A percentile compares a stretch with the other conserved stretches of the same genome.
Evolutionary conservation across 2,113 vertebrate genomes (phyloP).

Genomic region (Arenaria interpres): DNA sequence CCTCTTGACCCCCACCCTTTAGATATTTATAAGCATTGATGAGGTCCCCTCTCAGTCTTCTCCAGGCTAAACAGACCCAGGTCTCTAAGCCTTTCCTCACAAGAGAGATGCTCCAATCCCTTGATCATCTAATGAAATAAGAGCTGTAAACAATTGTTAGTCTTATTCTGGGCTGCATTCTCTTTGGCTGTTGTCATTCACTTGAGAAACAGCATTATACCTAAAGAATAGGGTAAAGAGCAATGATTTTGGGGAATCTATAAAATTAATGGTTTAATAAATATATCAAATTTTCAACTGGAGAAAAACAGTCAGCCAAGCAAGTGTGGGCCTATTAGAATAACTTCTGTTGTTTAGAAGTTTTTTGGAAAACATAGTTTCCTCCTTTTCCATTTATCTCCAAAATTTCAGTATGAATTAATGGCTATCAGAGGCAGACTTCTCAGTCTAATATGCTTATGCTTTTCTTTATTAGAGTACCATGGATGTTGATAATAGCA

Average conservation of each 20-base stretch:
- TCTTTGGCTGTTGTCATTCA: not conserved
- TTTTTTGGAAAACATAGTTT: not conserved
- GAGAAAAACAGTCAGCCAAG: not conserved
- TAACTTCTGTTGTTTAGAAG: not conserved
- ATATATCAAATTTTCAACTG: accelerated
- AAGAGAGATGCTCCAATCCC: not conserved
- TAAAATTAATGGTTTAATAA: not conserved
- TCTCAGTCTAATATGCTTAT: not conserved
- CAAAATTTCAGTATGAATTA: not conserved
- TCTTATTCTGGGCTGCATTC: not conserved
- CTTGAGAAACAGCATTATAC: not conserved
- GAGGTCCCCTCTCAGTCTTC: not conserved
- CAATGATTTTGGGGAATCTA: not conserved
- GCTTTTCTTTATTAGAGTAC: not conserved
- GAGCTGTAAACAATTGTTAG: not conserved
- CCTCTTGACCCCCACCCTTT: not conserved
- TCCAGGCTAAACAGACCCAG: not conserved
- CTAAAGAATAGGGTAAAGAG: not conserved
- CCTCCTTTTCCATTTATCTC: not conserved
- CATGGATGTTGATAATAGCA: not conserved
- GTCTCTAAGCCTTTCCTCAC: not conserved
- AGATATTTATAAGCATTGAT: not conserved
- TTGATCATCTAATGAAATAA: not conserved
- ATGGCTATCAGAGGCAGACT: not conserved
- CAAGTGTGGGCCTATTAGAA: not conserved